phyloP scores from a whole-genome alignment of 2,888 invertebrate genomes.

The Neoascia interrupta region DNA sequence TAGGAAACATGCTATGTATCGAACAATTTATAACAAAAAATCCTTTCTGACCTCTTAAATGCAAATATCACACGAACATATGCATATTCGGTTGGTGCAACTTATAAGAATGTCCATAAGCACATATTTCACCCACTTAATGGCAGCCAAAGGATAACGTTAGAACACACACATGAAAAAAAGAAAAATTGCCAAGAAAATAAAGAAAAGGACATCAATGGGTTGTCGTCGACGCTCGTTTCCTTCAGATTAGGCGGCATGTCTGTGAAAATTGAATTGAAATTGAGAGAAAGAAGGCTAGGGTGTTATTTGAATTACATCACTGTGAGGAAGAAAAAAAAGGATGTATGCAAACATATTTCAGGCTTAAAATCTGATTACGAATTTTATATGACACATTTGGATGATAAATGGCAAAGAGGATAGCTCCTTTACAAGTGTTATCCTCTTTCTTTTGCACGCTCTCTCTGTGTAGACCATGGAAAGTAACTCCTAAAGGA shows the following conservation, averaged over 20 bases:
- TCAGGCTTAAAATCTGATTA: slow-evolving; percentile 79
- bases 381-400: slow-evolving; percentile 80
- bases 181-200: slow-evolving; percentile 14
- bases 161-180: slow-evolving; percentile 5
- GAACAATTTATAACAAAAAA: slow-evolving; percentile 50
- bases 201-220: slow-evolving; percentile 58
- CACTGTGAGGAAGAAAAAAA: neutral
- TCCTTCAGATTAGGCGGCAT: slow-evolving; percentile 45
- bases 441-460: slow-evolving; percentile 29
- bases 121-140: slow-evolving; percentile 67
- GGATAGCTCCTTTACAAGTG: slow-evolving; percentile 53
- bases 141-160: slow-evolving; percentile 65
- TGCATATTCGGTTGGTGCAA: neutral
- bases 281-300: slow-evolving; percentile 8
- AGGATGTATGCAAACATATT: slow-evolving; percentile 72
- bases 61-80: slow-evolving; percentile 51
- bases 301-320: slow-evolving; percentile 6
- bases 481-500: slow-evolving; percentile 11
- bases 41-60: slow-evolving; percentile 60
- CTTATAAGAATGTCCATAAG: slow-evolving; percentile 53
- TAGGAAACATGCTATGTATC: slow-evolving; percentile 43
- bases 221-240: slow-evolving; percentile 45
- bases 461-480: neutral
- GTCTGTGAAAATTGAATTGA: slow-evolving; percentile 52
- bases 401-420: slow-evolving; percentile 74